A percentile compares a stretch with the other conserved stretches of the same genome.
Conservation (phyloP, 2,113 vertebrate species). For the Mixornis gularis region DNA sequence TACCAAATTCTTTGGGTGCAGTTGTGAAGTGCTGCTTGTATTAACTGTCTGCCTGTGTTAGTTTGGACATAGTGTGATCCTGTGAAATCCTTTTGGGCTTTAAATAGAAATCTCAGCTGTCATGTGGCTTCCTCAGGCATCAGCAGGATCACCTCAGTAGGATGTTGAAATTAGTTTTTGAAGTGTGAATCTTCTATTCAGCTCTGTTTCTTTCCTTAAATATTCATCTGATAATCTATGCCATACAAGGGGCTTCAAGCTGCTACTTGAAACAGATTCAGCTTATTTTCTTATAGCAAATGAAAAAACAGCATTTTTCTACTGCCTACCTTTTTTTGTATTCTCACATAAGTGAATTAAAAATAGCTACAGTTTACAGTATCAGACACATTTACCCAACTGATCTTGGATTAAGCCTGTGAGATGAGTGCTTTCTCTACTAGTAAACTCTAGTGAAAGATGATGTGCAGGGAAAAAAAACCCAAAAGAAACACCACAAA, state of each 20-base stretch:
- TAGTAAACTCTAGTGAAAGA: background rate
- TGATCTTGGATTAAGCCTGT: constrained; percentile 31
- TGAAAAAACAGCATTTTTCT: background rate
- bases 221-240: background rate
- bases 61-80: background rate
- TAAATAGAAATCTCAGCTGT: background rate
- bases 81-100: constrained; percentile 12
- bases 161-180: background rate
- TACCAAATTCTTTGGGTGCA: background rate
- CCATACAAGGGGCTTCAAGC: background rate
- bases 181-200: background rate
- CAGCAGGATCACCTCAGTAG: background rate
- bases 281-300: background rate
- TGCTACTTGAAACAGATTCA: constrained; percentile 6
- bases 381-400: background rate
- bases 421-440: constrained; percentile 30
- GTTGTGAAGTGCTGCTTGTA: background rate
- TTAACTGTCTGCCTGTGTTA: background rate
- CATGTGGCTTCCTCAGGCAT: background rate
- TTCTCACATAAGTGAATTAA: background rate
- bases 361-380: background rate
- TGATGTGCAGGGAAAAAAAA: background rate
- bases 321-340: background rate
- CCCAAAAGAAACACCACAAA: background rate
- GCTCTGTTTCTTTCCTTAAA: background rate